These are phyloP conservation scores for Amphipoea lucens DNA, from an alignment of 2,888 invertebrate genomes.

Conservation along the genomic window DNA sequence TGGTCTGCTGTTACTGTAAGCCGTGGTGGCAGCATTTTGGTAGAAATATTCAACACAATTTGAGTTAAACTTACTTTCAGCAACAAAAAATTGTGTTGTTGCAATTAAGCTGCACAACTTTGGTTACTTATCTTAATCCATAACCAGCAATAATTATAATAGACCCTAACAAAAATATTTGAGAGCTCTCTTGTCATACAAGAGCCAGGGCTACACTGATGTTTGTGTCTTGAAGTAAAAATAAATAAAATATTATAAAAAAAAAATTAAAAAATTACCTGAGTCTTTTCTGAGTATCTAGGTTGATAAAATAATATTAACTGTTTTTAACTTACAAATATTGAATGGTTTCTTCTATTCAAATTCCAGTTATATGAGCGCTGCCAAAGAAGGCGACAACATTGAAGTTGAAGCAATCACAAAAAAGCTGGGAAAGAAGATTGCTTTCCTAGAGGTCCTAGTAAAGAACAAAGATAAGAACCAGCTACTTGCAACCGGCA, in stretches of 20 bases:
- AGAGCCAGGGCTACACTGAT: background rate
- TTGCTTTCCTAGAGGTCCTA: constrained; percentile 96
- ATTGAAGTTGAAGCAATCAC: constrained; percentile 95
- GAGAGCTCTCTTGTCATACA: background rate
- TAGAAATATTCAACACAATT: background rate
- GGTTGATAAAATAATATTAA: background rate
- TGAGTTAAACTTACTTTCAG: background rate
- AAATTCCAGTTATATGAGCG: constrained; percentile 93
- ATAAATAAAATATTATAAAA: no score
- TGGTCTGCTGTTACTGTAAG: background rate
- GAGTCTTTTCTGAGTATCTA: no score
- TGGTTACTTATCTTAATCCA: background rate
- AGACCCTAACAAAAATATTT: background rate
- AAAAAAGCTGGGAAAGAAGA: constrained; percentile 93
- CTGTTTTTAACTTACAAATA: no score
- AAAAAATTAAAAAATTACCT: no score
- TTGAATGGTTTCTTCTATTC: constrained; percentile 1
- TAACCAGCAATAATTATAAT: background rate
- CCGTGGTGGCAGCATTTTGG: background rate
- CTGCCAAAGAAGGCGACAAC: constrained; percentile 94
- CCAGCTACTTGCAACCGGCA: constrained; percentile 94
- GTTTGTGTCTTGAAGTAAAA: background rate
- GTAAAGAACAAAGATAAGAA: constrained; percentile 94
- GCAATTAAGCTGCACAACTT: background rate
- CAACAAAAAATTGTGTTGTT: background rate